phyloP scores from a whole-genome alignment of 2,888 invertebrate species.

The Incurvaria masculella region DNA sequence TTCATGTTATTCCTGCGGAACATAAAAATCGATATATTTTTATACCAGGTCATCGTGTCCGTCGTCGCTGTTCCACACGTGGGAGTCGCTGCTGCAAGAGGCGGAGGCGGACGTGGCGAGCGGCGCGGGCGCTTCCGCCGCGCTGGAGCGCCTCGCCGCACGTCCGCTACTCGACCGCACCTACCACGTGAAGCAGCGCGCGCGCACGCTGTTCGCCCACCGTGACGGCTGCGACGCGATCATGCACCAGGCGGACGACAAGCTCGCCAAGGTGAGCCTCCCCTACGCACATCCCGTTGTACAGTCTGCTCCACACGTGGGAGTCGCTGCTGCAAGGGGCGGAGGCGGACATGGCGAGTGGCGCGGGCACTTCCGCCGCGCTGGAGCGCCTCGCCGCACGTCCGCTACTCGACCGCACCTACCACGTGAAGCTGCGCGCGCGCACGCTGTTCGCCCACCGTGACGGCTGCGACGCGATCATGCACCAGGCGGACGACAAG shows the following conservation, averaged over 20 bases:
- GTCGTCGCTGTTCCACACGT: constrained; percentile 77
- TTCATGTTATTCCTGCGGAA: no score
- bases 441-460: constrained; percentile 77
- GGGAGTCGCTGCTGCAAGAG: constrained; percentile 89
- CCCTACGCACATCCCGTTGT: no score
- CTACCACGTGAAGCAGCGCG: constrained; percentile 88
- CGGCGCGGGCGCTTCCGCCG: constrained; percentile 79
- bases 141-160: constrained; percentile 74
- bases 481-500: constrained; percentile 56
- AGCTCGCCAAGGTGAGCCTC: constrained; percentile 27
- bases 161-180: constrained; percentile 82
- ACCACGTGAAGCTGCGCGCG: constrained; percentile 76
- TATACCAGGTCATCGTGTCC: constrained; percentile 76
- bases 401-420: constrained; percentile 72
- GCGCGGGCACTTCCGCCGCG: constrained; percentile 71
- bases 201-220: constrained; percentile 86
- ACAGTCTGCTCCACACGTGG: constrained; percentile 81
- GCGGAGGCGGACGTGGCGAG: constrained; percentile 87
- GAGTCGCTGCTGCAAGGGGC: constrained; percentile 75
- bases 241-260: constrained; percentile 65
- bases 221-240: constrained; percentile 88
- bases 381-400: constrained; percentile 67
- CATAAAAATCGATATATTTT: no score
- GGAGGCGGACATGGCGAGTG: constrained; percentile 75
- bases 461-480: constrained; percentile 75